Base-by-base conservation (phyloP, 2,113 vertebrate genomes). In the Sylvietta virens region DNA sequence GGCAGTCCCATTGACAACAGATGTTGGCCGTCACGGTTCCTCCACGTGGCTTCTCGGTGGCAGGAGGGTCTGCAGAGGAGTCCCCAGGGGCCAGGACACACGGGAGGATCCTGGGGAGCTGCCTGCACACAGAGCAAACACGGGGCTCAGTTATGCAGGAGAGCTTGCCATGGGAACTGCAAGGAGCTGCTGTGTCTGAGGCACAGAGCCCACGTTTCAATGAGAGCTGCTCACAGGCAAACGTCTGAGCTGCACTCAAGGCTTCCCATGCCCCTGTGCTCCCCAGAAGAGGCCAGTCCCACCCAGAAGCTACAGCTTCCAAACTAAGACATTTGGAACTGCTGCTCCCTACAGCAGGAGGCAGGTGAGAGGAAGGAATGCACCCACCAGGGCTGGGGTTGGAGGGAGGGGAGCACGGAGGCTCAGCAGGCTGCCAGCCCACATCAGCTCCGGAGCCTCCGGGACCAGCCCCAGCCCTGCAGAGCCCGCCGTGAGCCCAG, bases 111-210 rank as follows among this genome's bases (percentile, higher is more conserved):
- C 50, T 62, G 33, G 0, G 8, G 14, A 83, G 37, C n/a, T 15
- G 26, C 81, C 89, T 89, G 88, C 15, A 1, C 24, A 2, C 81
- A 64, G 31, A 91, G 58, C 60, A 72, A 67, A 88, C 87, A 72
- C 26, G 22, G 64, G 42, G 33, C 54, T 95, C 61, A 60, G 11
- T 23, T 66, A 48, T 16, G 94, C 77, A 78, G 94, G 89, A 97
- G 91, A 88, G 67, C 62, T 93, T 62, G 57, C 97, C 96, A 93
- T 88, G 96, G 96, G 96, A 94, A 92, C 93, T 69, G 85, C 37
- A 27, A 67, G 74, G 84, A 90, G 81, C 85, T 84, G 64, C 50
- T 80, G 77, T 73, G 73, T 45, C 74, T 50, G 93, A 88, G 85
- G 95, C 62, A 81, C 37, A 71, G 51, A 77, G 61, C 84, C 56